A percentile compares a stretch with the other conserved stretches of the same genome.
Evolutionary conservation across 2,888 invertebrate genomes (phyloP).

Genomic region (Keiferia lycopersicella): DNA sequence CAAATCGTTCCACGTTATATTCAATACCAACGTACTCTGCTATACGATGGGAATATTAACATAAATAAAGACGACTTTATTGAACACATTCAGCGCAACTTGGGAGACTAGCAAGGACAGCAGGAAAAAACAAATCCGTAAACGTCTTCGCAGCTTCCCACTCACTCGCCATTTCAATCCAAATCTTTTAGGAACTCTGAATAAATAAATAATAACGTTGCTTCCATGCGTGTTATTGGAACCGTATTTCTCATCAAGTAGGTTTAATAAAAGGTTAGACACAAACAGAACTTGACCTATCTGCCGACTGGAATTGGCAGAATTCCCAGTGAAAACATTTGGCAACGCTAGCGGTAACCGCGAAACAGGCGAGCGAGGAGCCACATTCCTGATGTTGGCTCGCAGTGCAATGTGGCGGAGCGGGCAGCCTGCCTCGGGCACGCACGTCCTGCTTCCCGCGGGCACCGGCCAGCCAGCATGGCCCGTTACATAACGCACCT

Average conservation of each 20-base stretch:
- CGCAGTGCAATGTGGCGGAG: neutral
- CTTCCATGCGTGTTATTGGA: neutral
- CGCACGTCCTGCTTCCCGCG: constrained; percentile 26
- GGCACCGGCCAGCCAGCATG: constrained; percentile 23
- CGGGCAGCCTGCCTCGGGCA: neutral
- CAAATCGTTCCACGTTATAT: neutral
- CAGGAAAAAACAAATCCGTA: constrained; percentile 19
- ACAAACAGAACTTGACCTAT: constrained; percentile 22
- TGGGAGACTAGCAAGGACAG: neutral
- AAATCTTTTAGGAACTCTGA: neutral
- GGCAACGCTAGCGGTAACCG: constrained; percentile 14
- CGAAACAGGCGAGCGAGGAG: constrained; percentile 13
- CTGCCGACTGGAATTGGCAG: constrained; percentile 18
- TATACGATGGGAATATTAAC: neutral
- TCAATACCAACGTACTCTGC: neutral
- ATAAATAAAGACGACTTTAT: neutral
- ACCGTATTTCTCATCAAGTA: neutral
- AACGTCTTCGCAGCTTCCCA: constrained; percentile 2
- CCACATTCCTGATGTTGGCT: constrained; percentile 20
- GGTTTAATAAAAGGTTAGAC: neutral
- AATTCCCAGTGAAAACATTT: constrained; percentile 21
- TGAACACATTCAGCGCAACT: neutral
- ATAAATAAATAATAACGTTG: constrained; percentile 7
- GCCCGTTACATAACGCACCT: constrained; percentile 75
- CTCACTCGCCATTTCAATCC: constrained; percentile 6